phyloP scores from a whole-genome alignment of 2,888 invertebrate species.

The Tuta absoluta region DNA sequence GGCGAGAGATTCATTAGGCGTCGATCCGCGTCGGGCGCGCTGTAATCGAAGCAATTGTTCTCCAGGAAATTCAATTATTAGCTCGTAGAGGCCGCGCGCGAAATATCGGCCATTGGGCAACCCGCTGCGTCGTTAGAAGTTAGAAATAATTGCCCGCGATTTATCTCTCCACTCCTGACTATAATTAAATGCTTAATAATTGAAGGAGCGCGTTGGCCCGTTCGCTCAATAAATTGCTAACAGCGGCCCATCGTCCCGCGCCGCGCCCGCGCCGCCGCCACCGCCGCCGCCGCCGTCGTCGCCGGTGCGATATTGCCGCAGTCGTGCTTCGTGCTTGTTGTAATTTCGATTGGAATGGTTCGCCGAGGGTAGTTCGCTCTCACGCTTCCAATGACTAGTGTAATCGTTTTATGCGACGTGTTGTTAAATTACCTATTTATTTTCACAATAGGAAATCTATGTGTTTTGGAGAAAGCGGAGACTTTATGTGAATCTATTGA shows the following conservation, averaged over 20 bases:
- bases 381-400: conserved; percentile 70
- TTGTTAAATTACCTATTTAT: conserved; percentile 47
- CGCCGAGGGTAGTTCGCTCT: conserved; percentile 68
- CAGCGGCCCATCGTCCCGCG: conserved; percentile 41
- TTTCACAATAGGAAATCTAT: conserved; percentile 24
- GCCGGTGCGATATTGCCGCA: conserved; percentile 58
- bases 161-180: conserved; percentile 64
- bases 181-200: conserved; percentile 77
- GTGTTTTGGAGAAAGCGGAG: conserved; percentile 11
- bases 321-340: conserved; percentile 72
- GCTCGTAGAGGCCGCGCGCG: conserved; percentile 56
- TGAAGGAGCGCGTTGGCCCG: conserved; percentile 62
- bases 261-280: conserved; percentile 36
- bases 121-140: conserved; percentile 66
- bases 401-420: conserved; percentile 62
- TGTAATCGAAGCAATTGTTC: conserved; percentile 80
- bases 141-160: conserved; percentile 73
- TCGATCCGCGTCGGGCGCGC: conserved; percentile 73
- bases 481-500: neutral
- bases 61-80: conserved; percentile 78
- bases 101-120: conserved; percentile 69
- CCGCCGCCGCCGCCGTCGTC: conserved; percentile 35
- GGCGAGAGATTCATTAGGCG: conserved; percentile 78
- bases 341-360: conserved; percentile 66
- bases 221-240: conserved; percentile 63